phyloP scores from a whole-genome alignment of 2,113 vertebrate genomes.

The Heloderma charlesbogerti region DNA sequence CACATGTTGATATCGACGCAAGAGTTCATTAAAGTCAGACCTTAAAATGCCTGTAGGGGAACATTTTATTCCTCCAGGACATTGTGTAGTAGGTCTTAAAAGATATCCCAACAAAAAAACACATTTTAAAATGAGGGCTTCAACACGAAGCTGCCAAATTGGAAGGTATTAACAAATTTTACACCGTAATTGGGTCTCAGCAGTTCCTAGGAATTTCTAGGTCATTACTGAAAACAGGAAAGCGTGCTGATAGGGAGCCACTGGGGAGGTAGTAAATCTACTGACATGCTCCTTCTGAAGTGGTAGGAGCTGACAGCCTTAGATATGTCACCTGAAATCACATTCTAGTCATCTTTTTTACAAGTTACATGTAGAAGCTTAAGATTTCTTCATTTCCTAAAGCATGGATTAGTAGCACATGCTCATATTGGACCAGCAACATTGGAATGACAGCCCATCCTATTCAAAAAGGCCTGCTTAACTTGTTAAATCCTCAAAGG shows the following conservation, averaged over 20 bases:
- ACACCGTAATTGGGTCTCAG: not conserved
- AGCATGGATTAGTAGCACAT: too few relatives aligned
- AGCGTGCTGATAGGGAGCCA: not conserved
- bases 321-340: not conserved
- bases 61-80: not conserved
- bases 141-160: not conserved
- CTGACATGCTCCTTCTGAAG: not conserved
- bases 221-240: not conserved
- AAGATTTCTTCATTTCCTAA: not conserved
- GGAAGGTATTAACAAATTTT: not conserved
- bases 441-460: slow-evolving; percentile 21
- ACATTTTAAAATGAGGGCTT: not conserved
- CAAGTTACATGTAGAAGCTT: not conserved
- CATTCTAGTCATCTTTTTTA: not conserved
- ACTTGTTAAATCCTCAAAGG: not conserved
- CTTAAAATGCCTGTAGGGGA: not conserved
- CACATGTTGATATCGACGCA: not conserved
- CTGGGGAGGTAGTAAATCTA: not conserved
- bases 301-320: not conserved
- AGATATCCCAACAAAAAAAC: not conserved
- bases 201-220: not conserved
- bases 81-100: not conserved
- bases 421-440: slow-evolving; percentile 13
- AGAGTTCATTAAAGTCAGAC: not conserved
- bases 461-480: not conserved